These are phyloP conservation scores for Apus apus DNA, from an alignment of 2,113 vertebrate species.

Conservation along the genomic window DNA sequence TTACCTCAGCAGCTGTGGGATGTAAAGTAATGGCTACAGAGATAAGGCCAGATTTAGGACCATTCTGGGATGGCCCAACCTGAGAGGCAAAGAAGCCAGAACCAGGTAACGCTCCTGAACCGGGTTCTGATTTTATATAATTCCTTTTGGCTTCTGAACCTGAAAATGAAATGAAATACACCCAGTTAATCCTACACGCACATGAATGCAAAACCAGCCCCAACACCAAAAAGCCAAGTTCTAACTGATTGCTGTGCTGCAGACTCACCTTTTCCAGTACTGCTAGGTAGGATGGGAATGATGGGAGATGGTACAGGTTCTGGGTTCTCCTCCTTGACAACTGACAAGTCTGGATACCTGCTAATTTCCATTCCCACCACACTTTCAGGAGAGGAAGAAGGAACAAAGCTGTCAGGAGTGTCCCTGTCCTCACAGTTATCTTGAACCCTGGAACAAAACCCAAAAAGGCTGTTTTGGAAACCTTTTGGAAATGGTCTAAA, in stretches of 20 bases:
- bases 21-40: conserved; percentile 95
- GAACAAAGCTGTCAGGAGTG: conserved; percentile 89
- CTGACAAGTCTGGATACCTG: conserved; percentile 89
- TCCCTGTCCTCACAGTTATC: conserved; percentile 84
- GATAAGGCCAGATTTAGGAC: conserved; percentile 88
- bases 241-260: background rate
- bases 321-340: conserved; percentile 89
- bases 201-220: background rate
- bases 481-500: background rate
- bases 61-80: conserved; percentile 82
- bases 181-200: background rate
- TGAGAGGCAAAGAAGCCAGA: conserved; percentile 81
- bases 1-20: conserved; percentile 91
- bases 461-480: background rate
- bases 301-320: conserved; percentile 91
- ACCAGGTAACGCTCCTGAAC: conserved; percentile 47
- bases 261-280: conserved; percentile 86
- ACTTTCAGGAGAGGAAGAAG: conserved; percentile 95
- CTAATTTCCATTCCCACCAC: conserved; percentile 89
- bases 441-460: conserved; percentile 78
- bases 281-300: conserved; percentile 89
- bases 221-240: background rate
- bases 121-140: conserved; percentile 88
- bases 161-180: conserved; percentile 34
- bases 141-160: conserved; percentile 85